Conservation (phyloP, 2,888 invertebrate species). For the Hirtodrosophila alboralis region DNA sequence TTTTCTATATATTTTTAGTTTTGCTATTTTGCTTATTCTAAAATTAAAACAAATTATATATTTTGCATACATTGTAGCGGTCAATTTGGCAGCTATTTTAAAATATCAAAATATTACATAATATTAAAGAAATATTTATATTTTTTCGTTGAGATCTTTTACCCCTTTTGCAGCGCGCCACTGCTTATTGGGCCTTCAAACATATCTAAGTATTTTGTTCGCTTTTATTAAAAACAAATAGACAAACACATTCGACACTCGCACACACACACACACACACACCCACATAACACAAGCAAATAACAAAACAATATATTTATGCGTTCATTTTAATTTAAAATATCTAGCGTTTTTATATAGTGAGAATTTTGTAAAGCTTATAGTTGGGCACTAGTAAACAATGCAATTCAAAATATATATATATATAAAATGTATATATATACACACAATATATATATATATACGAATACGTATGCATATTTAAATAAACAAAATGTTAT, state of each 20-base stretch:
- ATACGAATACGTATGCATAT: too few species aligned
- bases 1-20: too few species aligned
- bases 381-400: constrained; percentile 30
- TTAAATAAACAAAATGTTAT: too few species aligned
- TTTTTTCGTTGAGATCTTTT: too few species aligned
- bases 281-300: constrained; percentile 4
- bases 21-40: too few species aligned
- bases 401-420: constrained; percentile 16
- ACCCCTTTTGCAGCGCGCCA: constrained; percentile 29
- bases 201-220: constrained; percentile 36
- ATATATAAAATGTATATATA: background rate
- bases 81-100: too few species aligned
- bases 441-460: constrained; percentile 6
- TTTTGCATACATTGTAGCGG: too few species aligned
- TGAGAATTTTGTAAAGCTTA: constrained; percentile 28
- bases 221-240: constrained; percentile 54
- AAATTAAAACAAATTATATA: too few species aligned
- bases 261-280: constrained; percentile 10
- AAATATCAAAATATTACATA: too few species aligned
- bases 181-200: constrained; percentile 32
- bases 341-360: constrained; percentile 44
- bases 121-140: too few species aligned
- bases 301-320: constrained; percentile 31
- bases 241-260: constrained; percentile 20
- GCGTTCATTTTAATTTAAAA: constrained; percentile 59